A percentile compares a stretch with the other conserved stretches of the same genome.
These are phyloP conservation scores for Papilio glaucus DNA, from an alignment of 1,140 invertebrate genomes.

Conservation along the genomic window DNA sequence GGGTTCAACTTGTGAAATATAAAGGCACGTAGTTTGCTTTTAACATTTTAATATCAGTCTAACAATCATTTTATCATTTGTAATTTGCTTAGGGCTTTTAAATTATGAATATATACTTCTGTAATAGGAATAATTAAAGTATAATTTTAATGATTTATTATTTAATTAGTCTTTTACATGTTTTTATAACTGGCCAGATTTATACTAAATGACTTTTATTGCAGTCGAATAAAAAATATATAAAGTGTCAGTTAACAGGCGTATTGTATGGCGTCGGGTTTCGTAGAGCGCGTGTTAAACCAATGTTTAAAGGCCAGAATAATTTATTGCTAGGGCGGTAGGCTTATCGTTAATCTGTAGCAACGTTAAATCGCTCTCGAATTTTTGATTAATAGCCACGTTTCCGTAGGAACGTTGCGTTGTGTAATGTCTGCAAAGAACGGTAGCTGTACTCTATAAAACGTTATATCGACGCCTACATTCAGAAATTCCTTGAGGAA, in stretches of 20 bases:
- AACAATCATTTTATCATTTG: too few relatives aligned
- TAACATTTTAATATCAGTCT: too few relatives aligned
- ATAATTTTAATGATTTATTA: not conserved
- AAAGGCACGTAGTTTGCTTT: too few relatives aligned
- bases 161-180: conserved; percentile 8
- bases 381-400: conserved; percentile 49
- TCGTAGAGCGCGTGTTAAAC: conserved; percentile 46
- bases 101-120: too few relatives aligned
- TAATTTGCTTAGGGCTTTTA: too few relatives aligned
- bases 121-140: too few relatives aligned
- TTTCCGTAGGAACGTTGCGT: conserved; percentile 40
- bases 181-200: conserved; percentile 32
- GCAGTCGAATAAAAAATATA: conserved; percentile 18
- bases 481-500: conserved; percentile 23
- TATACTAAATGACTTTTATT: conserved; percentile 10
- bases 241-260: conserved; percentile 30
- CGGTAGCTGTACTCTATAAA: conserved; percentile 19
- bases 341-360: conserved; percentile 58
- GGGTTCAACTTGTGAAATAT: too few relatives aligned
- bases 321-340: conserved; percentile 48
- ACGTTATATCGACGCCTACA: conserved; percentile 1
- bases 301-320: conserved; percentile 53
- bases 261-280: conserved; percentile 22
- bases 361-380: conserved; percentile 55
- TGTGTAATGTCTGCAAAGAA: conserved; percentile 15